A percentile compares a stretch with the other conserved stretches of the same genome.
Evolutionary conservation across 2,888 invertebrate genomes (phyloP).

Genomic region (Ectemnius cavifrons): DNA sequence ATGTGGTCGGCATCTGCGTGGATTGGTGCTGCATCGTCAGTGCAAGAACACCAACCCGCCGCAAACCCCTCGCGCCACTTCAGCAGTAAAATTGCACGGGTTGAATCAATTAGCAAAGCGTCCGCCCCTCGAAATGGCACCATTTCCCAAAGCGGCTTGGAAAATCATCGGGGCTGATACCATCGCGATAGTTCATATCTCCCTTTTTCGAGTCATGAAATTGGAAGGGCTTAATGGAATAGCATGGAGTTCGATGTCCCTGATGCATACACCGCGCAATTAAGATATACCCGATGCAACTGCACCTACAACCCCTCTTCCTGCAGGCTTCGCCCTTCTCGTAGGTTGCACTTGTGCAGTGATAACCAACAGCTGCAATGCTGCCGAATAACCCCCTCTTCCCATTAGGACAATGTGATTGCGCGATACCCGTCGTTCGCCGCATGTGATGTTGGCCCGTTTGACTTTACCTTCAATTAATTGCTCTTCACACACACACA

Average conservation of each 20-base stretch:
- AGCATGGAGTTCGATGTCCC: conserved; percentile 14
- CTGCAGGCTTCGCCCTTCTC: conserved; percentile 30
- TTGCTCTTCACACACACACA: too few species aligned
- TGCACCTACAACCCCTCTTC: conserved; percentile 45
- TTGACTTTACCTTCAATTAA: too few species aligned
- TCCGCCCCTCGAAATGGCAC: not conserved
- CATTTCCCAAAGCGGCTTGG: too few species aligned
- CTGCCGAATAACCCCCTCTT: conserved; percentile 54
- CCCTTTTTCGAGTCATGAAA: not conserved
- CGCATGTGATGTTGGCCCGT: conserved; percentile 19
- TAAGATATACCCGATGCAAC: conserved; percentile 55
- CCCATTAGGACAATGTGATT: conserved; percentile 62
- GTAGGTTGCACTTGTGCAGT: conserved; percentile 65
- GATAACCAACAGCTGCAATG: conserved; percentile 73
- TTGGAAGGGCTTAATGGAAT: not conserved
- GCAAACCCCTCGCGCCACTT: conserved; percentile 14
- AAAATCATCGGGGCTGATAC: too few species aligned
- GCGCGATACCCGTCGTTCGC: conserved; percentile 48
- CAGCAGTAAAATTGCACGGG: conserved; percentile 26
- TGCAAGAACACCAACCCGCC: not conserved
- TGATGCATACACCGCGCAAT: conserved; percentile 46
- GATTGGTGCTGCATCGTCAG: conserved; percentile 13
- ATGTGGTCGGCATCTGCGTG: conserved; percentile 52
- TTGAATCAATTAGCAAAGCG: conserved; percentile 33
- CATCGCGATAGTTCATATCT: too few species aligned